Conservation (phyloP, 2,113 vertebrate genomes). For the Callipepla californica region DNA sequence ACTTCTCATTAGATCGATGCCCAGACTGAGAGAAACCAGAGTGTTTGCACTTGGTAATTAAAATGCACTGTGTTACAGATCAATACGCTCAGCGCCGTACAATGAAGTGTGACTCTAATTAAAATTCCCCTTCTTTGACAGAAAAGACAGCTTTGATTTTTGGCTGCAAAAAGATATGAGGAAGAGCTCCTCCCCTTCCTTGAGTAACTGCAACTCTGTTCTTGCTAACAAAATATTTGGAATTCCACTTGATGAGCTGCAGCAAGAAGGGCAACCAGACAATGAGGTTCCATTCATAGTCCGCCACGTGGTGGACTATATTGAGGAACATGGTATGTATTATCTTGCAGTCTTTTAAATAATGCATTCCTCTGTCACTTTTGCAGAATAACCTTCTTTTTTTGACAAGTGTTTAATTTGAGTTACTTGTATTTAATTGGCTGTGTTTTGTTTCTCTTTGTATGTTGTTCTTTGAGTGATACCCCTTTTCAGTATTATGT, state of each 20-base stretch:
- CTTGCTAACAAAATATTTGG: conserved; percentile 95
- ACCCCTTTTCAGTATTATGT: background rate
- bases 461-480: background rate
- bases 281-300: conserved; percentile 95
- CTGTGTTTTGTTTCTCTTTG: background rate
- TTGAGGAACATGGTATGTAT: conserved; percentile 95
- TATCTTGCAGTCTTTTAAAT: conserved; percentile 18
- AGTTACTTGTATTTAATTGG: background rate
- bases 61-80: background rate
- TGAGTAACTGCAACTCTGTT: conserved; percentile 92
- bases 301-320: conserved; percentile 96
- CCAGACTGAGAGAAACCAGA: background rate
- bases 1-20: background rate
- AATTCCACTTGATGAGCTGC: conserved; percentile 96
- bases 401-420: background rate
- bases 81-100: background rate
- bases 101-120: conserved; percentile 26
- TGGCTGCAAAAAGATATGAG: conserved; percentile 96
- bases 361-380: background rate
- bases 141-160: conserved; percentile 93
- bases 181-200: conserved; percentile 97
- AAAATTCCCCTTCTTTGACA: conserved; percentile 77
- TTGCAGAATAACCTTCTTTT: background rate
- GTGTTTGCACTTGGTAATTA: conserved; percentile 6
- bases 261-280: conserved; percentile 91